Percentiles rank a stretch among this genome's conserved stretches.
Evolutionary conservation across 2,797 vertebrate genomes (phyloP).

Genomic region (Pterois miles): DNA sequence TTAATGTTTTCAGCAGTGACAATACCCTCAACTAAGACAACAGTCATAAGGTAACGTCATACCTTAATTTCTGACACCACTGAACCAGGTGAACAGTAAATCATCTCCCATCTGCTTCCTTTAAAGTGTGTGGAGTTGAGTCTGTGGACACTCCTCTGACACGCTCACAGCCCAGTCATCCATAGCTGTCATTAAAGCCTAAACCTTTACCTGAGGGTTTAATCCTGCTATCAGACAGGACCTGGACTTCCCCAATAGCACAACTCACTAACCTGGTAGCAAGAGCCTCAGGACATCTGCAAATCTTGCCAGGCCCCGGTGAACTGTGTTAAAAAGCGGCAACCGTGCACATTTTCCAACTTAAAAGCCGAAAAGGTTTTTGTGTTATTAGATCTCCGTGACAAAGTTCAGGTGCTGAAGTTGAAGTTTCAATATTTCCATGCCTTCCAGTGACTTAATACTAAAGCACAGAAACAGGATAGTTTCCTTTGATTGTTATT

Average conservation of each 20-base stretch:
- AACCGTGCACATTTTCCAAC: conserved; percentile 35
- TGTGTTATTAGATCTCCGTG: conserved; percentile 32
- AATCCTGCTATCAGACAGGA: conserved; percentile 71
- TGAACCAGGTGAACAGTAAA: conserved; percentile 21
- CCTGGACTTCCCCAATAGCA: conserved; percentile 65
- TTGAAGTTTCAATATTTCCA: conserved; percentile 12
- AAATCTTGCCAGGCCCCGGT: conserved; percentile 59
- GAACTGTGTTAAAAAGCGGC: conserved; percentile 31
- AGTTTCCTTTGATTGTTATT: conserved; percentile 20
- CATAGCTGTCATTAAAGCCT: conserved; percentile 67
- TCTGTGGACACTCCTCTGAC: conserved; percentile 40
- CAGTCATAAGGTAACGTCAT: neutral
- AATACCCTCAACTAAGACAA: neutral
- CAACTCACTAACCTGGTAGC: conserved; percentile 71
- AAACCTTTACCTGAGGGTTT: conserved; percentile 67
- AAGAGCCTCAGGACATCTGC: conserved; percentile 63
- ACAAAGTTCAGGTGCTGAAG: conserved; percentile 5
- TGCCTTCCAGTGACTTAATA: conserved; percentile 11
- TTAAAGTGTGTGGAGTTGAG: conserved; percentile 54
- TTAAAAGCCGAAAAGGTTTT: conserved; percentile 29
- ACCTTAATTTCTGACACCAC: neutral
- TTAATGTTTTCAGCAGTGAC: neutral
- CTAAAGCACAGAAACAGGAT: conserved; percentile 3
- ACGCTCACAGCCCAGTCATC: conserved; percentile 59
- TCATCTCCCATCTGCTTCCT: conserved; percentile 40